These are phyloP conservation scores for Drosophila nebulosa DNA, from an alignment of 1,140 invertebrate species.

Conservation along the genomic window DNA sequence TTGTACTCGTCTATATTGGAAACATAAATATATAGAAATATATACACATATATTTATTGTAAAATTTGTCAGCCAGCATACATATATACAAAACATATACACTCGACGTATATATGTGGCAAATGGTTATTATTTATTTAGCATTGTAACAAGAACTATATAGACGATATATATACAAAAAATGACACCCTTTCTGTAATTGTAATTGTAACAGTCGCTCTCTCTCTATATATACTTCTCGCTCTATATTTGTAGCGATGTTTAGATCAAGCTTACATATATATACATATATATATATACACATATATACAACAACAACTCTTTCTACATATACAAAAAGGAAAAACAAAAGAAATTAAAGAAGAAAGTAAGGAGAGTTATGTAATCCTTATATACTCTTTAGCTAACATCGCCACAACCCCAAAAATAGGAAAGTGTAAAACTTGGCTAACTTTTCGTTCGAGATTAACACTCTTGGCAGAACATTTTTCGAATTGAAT, in stretches of 20 bases:
- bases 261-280: constrained; percentile 48
- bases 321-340: constrained; percentile 54
- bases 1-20: constrained; percentile 7
- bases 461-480: constrained; percentile 18
- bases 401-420: constrained; percentile 33
- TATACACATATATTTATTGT: constrained; percentile 29
- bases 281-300: constrained; percentile 21
- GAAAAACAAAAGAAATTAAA: not conserved
- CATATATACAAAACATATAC: constrained; percentile 28
- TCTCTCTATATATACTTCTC: constrained; percentile 47
- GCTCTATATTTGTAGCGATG: constrained; percentile 72
- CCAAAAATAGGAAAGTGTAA: constrained; percentile 29
- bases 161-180: constrained; percentile 20
- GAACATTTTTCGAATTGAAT: constrained; percentile 55
- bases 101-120: constrained; percentile 23
- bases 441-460: constrained; percentile 44
- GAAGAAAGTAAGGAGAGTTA: constrained; percentile 53
- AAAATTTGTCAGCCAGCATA: constrained; percentile 39
- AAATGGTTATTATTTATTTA: constrained; percentile 59
- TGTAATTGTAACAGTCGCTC: constrained; percentile 40
- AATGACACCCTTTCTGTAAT: constrained; percentile 21
- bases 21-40: constrained; percentile 21
- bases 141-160: constrained; percentile 24
- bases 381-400: constrained; percentile 73
- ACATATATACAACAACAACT: constrained; percentile 34